A percentile compares a stretch with the other conserved stretches of the same genome.
phyloP scores from a whole-genome alignment of 2,113 vertebrate genomes.

The Miniopterus natalensis region DNA sequence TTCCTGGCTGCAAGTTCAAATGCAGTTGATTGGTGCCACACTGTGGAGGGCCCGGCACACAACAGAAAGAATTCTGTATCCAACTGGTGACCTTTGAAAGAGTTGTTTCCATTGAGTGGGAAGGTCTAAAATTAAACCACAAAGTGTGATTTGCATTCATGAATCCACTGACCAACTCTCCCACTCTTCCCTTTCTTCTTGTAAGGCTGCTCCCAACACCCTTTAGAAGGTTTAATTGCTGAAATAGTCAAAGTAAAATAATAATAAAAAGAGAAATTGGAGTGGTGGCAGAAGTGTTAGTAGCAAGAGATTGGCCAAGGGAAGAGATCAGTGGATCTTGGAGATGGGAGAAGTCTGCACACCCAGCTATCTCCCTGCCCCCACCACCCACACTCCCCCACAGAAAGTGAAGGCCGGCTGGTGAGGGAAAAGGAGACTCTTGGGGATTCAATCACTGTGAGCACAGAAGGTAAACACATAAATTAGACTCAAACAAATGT shows the following conservation, averaged over 20 bases:
- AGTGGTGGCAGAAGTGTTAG: background rate
- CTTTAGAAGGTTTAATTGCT: background rate
- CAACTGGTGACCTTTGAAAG: background rate
- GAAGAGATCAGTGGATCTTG: background rate
- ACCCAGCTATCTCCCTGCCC: background rate
- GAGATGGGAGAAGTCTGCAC: background rate
- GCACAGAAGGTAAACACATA: background rate
- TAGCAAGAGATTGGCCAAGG: background rate
- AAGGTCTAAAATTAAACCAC: slow-evolving; percentile 31
- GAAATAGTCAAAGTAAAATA: slow-evolving; percentile 25
- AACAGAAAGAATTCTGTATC: background rate
- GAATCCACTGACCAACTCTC: background rate
- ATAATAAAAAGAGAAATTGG: slow-evolving; percentile 5
- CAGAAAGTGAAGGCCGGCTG: background rate
- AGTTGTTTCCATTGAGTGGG: background rate
- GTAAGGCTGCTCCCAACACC: background rate
- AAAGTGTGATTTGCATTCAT: background rate
- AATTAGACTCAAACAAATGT: background rate
- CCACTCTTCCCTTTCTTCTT: background rate
- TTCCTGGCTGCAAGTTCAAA: background rate
- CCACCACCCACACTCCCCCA: background rate
- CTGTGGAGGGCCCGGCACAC: background rate
- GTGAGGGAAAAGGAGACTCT: background rate
- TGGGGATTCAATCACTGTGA: background rate
- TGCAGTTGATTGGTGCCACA: background rate